These are phyloP conservation scores for Fissipunctia ypsillon DNA, from an alignment of 2,888 invertebrate genomes.

Conservation along the genomic window DNA sequence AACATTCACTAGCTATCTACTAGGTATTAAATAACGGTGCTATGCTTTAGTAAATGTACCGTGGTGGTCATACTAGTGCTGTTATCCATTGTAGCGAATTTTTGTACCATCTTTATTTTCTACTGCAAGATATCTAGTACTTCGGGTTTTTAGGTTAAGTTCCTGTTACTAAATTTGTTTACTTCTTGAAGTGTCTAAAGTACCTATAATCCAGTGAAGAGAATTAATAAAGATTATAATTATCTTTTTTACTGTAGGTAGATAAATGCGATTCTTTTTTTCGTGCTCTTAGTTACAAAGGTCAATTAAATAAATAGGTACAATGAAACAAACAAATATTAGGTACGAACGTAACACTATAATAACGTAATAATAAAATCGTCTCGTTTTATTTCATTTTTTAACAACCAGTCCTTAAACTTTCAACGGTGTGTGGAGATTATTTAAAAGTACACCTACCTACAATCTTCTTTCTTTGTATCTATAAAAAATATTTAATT, in stretches of 20 bases:
- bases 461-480: neutral
- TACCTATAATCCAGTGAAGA: neutral
- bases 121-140: neutral
- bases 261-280: constrained; percentile 2
- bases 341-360: neutral
- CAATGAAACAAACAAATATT: neutral
- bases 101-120: neutral
- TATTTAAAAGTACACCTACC: neutral
- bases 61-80: neutral
- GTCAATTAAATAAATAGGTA: neutral
- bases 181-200: neutral
- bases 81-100: neutral
- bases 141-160: constrained; percentile 33
- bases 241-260: neutral
- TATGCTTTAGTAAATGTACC: neutral
- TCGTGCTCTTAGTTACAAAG: constrained; percentile 5
- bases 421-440: neutral
- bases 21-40: neutral
- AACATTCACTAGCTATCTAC: neutral
- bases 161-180: neutral
- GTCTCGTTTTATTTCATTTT: neutral
- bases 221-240: constrained; percentile 5
- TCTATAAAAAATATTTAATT: neutral
- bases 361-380: neutral
- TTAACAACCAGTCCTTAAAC: neutral